phyloP scores from a whole-genome alignment of 2,797 vertebrate species.

The Chaetodon trifasciatus region DNA sequence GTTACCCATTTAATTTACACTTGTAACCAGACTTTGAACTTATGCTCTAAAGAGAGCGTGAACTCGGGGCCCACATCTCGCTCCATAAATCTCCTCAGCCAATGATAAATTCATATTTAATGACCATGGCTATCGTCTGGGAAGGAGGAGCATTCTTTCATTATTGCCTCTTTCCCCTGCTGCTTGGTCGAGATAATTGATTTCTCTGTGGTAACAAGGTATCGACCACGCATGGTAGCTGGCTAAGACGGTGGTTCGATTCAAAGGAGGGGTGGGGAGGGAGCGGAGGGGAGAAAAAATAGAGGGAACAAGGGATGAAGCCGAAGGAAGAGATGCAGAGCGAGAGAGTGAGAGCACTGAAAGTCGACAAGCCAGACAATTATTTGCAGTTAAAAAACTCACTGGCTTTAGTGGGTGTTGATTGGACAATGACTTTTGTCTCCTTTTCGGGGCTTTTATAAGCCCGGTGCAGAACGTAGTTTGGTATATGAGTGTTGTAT shows the following conservation, averaged over 20 bases:
- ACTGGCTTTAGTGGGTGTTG: slow-evolving; percentile 50
- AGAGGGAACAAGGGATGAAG: slow-evolving; percentile 45
- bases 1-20: slow-evolving; percentile 55
- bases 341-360: slow-evolving; percentile 48
- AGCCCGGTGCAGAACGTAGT: slow-evolving; percentile 17
- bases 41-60: slow-evolving; percentile 57
- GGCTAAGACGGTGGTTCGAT: slow-evolving; percentile 79
- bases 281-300: slow-evolving; percentile 15
- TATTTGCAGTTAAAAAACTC: slow-evolving; percentile 66
- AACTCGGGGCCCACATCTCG: slow-evolving; percentile 59
- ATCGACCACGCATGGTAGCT: slow-evolving; percentile 84
- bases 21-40: slow-evolving; percentile 59
- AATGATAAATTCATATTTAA: slow-evolving; percentile 87
- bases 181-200: slow-evolving; percentile 87
- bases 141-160: slow-evolving; percentile 86
- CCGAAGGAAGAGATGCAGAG: slow-evolving; percentile 41
- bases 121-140: slow-evolving; percentile 77
- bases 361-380: slow-evolving; percentile 73
- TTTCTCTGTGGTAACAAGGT: slow-evolving; percentile 89
- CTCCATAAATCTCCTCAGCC: slow-evolving; percentile 78
- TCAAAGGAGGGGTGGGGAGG: slow-evolving; percentile 74
- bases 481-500: slow-evolving; percentile 49
- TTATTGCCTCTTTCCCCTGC: slow-evolving; percentile 83
- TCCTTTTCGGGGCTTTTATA: slow-evolving; percentile 47
- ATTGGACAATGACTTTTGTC: slow-evolving; percentile 55